Conservation (phyloP, 2,888 invertebrate species). For the Dicyrtomina minuta region DNA sequence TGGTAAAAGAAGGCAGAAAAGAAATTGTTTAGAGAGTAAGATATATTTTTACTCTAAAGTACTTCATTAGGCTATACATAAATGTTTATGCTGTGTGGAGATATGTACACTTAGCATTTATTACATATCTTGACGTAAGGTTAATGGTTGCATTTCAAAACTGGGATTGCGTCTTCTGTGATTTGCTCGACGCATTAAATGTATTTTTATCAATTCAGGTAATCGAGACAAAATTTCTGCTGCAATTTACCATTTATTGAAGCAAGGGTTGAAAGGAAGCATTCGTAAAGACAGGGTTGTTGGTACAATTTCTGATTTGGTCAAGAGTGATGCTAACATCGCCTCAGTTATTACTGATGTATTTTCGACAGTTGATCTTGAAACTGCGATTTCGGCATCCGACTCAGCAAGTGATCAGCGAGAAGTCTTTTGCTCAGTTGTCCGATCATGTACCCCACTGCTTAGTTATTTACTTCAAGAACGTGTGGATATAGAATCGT, state of each 20-base stretch:
- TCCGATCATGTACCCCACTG: constrained; percentile 33
- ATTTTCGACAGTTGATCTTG: constrained; percentile 41
- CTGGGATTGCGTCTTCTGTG: too few relatives aligned
- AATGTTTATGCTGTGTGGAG: not conserved
- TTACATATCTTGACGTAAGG: too few relatives aligned
- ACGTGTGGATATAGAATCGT: constrained; percentile 86
- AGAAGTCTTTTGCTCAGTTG: constrained; percentile 41
- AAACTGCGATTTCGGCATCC: constrained; percentile 23
- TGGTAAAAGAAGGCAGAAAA: not conserved
- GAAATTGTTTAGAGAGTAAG: not conserved
- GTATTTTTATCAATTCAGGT: constrained; percentile 7
- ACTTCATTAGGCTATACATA: not conserved
- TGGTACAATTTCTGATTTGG: constrained; percentile 71
- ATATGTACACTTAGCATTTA: too few relatives aligned
- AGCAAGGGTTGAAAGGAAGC: constrained; percentile 72
- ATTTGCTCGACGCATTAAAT: not conserved
- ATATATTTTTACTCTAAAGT: not conserved
- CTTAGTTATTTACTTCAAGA: constrained; percentile 86
- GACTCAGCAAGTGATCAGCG: constrained; percentile 31
- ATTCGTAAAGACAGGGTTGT: constrained; percentile 78
- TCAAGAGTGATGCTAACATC: constrained; percentile 59
- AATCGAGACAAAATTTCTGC: constrained; percentile 31
- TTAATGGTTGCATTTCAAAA: too few relatives aligned
- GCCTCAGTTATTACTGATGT: constrained; percentile 40
- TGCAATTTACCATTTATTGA: constrained; percentile 78